Base-by-base conservation (phyloP, 2,888 invertebrate genomes). In the Orthonevra nobilis region DNA sequence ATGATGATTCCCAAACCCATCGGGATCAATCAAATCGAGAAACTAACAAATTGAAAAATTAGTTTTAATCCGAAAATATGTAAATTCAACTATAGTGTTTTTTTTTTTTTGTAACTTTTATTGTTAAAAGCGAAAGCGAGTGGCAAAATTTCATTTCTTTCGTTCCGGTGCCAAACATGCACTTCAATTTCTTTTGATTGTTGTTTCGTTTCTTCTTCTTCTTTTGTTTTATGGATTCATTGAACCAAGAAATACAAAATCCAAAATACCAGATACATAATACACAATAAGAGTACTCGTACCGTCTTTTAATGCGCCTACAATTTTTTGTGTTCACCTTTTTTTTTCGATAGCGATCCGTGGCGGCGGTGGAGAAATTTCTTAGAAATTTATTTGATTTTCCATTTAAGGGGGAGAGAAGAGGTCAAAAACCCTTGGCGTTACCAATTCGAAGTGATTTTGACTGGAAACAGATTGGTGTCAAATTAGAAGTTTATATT, bases 151-250 rank as follows among this genome's bases (percentile, higher is more conserved):
- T 52, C 17, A 34, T 46, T 66, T 73, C 46, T 36, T 44, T 44
- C 44, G 66, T 66, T 66, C 26, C 26, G 52, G 44, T 60, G 60
- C 58, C 73, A 58, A 66, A 63, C 58, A 74, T 58, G 64, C 66
- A 74, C 60, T 60, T 54, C 44, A 46, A 50, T 32, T 60, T 74
- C 20, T 46, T 61, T 68, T 46, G n/a, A 38, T 26, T 54, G 52
- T 38, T 20, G 46, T 61, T 68, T 46, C 17, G 44, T 36, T 17
- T 54, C 5, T 42, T 19, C 10, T 42, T 15, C 36, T 4, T 5
- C 23, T 50, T 19, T 17, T 38, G 10, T 58, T 12, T 56, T 14
- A 56, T 26, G 56, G 17, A 56, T 6, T 26, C 54, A 26, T 34
- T 40, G 17, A 56, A 28, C 15, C 56, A 56, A 46, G 20, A 44